These are phyloP conservation scores for Passer domesticus DNA, from an alignment of 2,113 vertebrate genomes.

Conservation along the genomic window DNA sequence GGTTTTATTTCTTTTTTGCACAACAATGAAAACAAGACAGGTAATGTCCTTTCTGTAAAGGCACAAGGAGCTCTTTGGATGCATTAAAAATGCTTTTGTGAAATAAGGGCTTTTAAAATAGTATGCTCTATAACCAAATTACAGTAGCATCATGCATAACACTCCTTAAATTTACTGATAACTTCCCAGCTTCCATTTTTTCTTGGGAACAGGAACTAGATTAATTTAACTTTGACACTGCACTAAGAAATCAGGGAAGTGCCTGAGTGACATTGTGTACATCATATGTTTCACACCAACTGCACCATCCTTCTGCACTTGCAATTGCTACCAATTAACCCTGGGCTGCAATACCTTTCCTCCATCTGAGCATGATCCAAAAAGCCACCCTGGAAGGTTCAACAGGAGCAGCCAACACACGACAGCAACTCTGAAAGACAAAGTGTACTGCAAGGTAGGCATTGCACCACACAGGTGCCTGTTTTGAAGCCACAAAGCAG, in stretches of 20 bases:
- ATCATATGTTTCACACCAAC: background rate
- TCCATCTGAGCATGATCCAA: background rate
- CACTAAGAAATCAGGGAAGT: background rate
- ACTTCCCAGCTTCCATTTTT: background rate
- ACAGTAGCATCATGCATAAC: background rate
- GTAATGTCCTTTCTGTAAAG: background rate
- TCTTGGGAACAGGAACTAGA: background rate
- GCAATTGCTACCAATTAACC: background rate
- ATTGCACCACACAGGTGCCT: background rate
- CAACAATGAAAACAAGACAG: background rate
- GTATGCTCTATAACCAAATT: background rate
- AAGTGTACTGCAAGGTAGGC: background rate
- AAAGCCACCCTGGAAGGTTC: background rate
- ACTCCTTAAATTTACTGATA: background rate
- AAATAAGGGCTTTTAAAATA: conserved; percentile 13
- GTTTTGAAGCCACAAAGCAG: background rate
- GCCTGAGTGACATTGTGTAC: background rate
- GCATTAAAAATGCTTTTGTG: background rate
- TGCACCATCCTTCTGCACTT: background rate
- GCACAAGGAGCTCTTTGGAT: background rate
- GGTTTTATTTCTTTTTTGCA: background rate
- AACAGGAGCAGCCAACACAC: background rate
- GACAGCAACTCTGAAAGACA: background rate
- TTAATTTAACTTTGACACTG: background rate
- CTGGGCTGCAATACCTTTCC: background rate